Conservation (phyloP, 2,797 vertebrate species). For the Apodemus agrarius region DNA sequence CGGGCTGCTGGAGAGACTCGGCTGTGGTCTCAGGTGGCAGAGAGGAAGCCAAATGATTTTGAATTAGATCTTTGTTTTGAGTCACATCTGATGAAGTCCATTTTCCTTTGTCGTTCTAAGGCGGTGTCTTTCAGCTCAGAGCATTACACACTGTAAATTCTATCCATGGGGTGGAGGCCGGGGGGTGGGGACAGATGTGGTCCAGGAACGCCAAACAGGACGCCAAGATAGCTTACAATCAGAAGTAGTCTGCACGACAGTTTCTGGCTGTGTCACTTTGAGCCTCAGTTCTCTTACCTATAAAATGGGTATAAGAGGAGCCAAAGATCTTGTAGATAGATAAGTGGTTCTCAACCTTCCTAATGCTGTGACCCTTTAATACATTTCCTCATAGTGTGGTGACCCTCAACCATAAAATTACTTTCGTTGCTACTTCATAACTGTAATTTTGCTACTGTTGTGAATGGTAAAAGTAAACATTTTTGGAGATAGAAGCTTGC, state of each 20-base stretch:
- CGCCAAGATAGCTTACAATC: fast-evolving
- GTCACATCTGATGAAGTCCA: slow-evolving; percentile 62
- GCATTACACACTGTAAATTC: neutral
- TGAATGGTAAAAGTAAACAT: neutral
- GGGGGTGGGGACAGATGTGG: neutral
- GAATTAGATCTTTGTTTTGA: slow-evolving; percentile 69
- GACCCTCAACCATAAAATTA: neutral
- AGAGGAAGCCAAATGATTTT: slow-evolving; percentile 61
- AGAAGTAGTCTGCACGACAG: neutral
- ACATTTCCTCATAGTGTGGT: neutral
- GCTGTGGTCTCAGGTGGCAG: slow-evolving; percentile 67
- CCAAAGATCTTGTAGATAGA: neutral
- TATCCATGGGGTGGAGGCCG: neutral
- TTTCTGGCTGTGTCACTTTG: neutral
- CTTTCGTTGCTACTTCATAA: neutral
- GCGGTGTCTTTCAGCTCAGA: slow-evolving; percentile 23
- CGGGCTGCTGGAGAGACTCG: neutral
- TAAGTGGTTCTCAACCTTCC: neutral
- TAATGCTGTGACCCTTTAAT: neutral
- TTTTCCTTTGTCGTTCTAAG: slow-evolving; percentile 52
- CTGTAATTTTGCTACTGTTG: neutral
- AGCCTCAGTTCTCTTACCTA: neutral
- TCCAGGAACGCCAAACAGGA: neutral
- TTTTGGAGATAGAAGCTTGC: neutral
- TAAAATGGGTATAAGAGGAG: neutral